Evolutionary conservation across 2,888 invertebrate species (phyloP).

Genomic region (Elegia similella): DNA sequence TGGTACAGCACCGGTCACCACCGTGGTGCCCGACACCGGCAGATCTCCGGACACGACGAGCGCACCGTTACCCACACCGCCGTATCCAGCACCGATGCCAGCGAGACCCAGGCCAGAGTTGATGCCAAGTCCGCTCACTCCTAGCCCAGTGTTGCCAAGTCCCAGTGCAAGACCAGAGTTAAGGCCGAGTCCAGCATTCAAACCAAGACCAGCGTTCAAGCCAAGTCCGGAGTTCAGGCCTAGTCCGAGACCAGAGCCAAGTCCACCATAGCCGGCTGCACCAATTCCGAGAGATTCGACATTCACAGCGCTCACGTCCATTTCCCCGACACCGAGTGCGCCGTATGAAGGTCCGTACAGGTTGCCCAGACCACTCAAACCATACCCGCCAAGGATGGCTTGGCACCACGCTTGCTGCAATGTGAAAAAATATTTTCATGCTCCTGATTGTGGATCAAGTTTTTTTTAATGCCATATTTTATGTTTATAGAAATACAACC

Average conservation of each 20-base stretch:
- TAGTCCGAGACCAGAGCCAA: constrained; percentile 1
- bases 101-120: constrained; percentile 1
- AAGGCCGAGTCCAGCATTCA: neutral
- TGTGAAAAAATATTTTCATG: neutral
- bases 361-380: constrained; percentile 4
- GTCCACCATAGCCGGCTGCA: neutral
- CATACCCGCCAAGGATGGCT: neutral
- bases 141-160: neutral
- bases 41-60: constrained; percentile 21
- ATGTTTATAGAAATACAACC: too few species aligned
- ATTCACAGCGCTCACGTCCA: neutral
- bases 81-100: constrained; percentile 23
- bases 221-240: constrained; percentile 1
- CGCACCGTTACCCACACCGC: constrained; percentile 22
- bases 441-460: too few species aligned
- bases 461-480: too few species aligned
- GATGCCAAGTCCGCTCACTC: constrained; percentile 5
- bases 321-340: neutral
- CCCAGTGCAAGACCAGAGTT: constrained; percentile 1
- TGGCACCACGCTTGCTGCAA: constrained; percentile 26
- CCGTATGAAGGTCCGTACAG: neutral
- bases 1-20: constrained; percentile 43
- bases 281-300: neutral
- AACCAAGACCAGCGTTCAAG: constrained; percentile 12
- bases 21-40: constrained; percentile 33